These are phyloP conservation scores for Sialia sialis DNA, from an alignment of 2,113 vertebrate species.

Conservation along the genomic window DNA sequence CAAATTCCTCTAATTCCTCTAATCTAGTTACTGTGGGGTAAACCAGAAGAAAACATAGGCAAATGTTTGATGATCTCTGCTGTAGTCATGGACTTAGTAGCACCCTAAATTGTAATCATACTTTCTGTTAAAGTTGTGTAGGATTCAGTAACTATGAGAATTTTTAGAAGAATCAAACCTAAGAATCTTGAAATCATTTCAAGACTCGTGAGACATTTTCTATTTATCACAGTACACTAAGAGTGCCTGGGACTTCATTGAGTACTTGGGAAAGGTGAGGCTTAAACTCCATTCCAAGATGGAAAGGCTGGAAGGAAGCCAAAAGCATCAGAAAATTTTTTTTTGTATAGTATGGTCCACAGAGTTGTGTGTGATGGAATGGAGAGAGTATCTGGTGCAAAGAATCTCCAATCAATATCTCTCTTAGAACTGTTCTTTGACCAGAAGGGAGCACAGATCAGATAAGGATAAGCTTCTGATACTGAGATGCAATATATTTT, in stretches of 20 bases:
- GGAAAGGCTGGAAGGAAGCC: not conserved
- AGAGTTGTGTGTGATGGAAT: not conserved
- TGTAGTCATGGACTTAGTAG: not conserved
- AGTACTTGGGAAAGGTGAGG: not conserved
- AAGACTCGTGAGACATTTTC: not conserved
- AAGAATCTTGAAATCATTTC: not conserved
- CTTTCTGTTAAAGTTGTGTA: not conserved
- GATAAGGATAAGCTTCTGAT: not conserved
- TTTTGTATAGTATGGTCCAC: not conserved
- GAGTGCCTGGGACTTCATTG: not conserved
- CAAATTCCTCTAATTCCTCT: not conserved
- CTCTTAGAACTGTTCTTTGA: not conserved
- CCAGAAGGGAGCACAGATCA: not conserved
- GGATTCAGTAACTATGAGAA: not conserved
- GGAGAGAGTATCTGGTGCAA: not conserved
- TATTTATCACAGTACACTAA: not conserved
- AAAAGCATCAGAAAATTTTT: not conserved
- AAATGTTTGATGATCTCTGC: not conserved
- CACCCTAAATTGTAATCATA: not conserved
- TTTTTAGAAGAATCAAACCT: not conserved
- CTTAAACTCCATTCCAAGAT: not conserved
- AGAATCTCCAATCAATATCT: not conserved
- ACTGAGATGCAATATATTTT: not conserved
- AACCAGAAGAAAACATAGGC: not conserved
- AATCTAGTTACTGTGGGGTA: not conserved